Base-by-base conservation (phyloP, 1,140 invertebrate genomes). In the Galendromus occidentalis region DNA sequence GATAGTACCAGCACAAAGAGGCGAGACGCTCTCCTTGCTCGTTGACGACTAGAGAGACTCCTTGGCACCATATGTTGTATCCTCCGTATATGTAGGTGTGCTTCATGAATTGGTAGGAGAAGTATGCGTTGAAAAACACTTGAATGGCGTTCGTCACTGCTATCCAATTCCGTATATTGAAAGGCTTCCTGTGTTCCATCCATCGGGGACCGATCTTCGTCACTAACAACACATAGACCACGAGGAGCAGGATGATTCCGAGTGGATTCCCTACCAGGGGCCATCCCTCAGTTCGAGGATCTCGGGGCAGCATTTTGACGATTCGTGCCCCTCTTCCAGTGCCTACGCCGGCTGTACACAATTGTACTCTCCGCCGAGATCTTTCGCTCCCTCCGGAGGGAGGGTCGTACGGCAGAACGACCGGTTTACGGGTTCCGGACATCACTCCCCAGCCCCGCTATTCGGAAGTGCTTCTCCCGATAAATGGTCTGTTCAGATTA, bases 171-270 rank as follows among this genome's bases (percentile, higher is more conserved):
- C 51, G 51, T 14, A 59, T 59, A 59, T 59, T 33, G 51, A 29
- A 59, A 6, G 51, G 25, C 25, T 59, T 59, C 5, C 51, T 25
- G 14, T 59, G 51, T 25, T 59, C 51, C 51, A 59, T 59, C 51
- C 51, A 59, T 17, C 51, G 51, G 14, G 51, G 51, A 28, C 77
- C 76, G 33, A 72, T 33, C n/a, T 44, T 28, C 12, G 64, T 67
- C 12, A 72, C 69, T 25, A 72, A 65, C 18, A 66, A 0, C 12
- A 71, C 28, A 47, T 72, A 72, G 30, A 42, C 28, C 7, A 25
- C 18, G 7, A 71, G 22, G 2, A 59, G 51, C 12, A 59, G 22
- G 4, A 33, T 18, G 25, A 59, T 25, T 17, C 51, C 51, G 51
- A 59, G 22, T 14, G 51, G 51, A 22, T 59, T 33, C 1, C 51